Evolutionary conservation across 2,113 vertebrate species (phyloP).

Genomic region (Anolis carolinensis): DNA sequence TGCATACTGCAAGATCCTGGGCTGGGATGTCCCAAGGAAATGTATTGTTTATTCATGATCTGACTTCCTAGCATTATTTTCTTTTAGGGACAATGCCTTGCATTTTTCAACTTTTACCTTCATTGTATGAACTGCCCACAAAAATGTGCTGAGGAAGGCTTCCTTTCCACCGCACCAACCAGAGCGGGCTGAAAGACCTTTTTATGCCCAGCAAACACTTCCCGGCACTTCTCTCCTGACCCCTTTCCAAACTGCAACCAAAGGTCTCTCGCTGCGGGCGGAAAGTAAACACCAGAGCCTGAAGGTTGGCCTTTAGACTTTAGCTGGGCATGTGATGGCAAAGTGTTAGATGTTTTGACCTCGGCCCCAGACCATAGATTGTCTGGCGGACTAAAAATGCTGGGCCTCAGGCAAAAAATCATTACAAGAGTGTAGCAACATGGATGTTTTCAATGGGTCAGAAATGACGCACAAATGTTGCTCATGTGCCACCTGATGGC

Average conservation of each 20-base stretch:
- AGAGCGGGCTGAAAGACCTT: background rate
- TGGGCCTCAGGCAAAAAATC: conserved; percentile 24
- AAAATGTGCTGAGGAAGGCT: background rate
- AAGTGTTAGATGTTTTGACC: conserved; percentile 39
- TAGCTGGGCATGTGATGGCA: conserved; percentile 17
- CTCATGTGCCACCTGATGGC: conserved; percentile 51
- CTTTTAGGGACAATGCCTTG: no score
- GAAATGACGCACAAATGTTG: background rate
- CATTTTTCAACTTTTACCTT: no score
- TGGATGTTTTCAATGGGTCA: background rate
- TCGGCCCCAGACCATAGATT: conserved; percentile 23
- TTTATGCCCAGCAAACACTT: background rate
- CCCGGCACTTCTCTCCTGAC: background rate
- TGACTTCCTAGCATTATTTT: no score
- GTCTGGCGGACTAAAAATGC: conserved; percentile 40
- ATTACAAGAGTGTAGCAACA: background rate
- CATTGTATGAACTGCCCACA: no score
- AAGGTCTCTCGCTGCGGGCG: conserved; percentile 11
- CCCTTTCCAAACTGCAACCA: conserved; percentile 6
- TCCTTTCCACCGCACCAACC: accelerated
- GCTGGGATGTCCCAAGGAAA: no score
- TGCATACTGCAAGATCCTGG: no score
- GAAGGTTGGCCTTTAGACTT: conserved; percentile 38
- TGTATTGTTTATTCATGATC: no score
- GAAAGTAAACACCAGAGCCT: conserved; percentile 5